Evolutionary conservation across 2,797 vertebrate genomes (phyloP).

Genomic region (Carcharodon carcharias): DNA sequence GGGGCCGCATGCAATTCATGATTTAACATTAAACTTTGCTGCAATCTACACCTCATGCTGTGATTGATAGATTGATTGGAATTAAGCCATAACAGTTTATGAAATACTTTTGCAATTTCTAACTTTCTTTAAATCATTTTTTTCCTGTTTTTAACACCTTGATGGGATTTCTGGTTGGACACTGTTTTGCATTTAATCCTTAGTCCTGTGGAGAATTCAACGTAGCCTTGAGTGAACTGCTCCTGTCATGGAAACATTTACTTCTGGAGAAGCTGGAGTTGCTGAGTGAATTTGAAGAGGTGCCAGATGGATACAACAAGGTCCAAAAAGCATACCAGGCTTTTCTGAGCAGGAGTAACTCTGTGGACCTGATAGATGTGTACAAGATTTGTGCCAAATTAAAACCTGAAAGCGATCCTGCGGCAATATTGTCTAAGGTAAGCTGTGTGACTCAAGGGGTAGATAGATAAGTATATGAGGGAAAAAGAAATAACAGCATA

Average conservation of each 20-base stretch:
- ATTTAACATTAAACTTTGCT: background rate
- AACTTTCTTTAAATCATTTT: conserved; percentile 45
- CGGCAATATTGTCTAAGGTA: conserved; percentile 62
- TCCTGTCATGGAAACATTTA: conserved; percentile 80
- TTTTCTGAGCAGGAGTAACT: conserved; percentile 75
- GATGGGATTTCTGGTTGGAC: background rate
- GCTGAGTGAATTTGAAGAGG: conserved; percentile 51
- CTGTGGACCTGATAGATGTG: conserved; percentile 81
- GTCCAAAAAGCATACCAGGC: conserved; percentile 66
- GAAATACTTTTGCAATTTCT: background rate
- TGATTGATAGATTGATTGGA: background rate
- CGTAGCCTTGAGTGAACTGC: conserved; percentile 75
- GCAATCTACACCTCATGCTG: background rate
- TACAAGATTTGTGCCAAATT: conserved; percentile 61
- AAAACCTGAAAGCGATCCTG: conserved; percentile 54
- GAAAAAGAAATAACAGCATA: background rate
- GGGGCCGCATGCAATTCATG: background rate
- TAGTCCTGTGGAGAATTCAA: conserved; percentile 75
- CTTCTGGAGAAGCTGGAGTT: conserved; percentile 77
- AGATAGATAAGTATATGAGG: background rate
- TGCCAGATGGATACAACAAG: conserved; percentile 67
- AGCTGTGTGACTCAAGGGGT: conserved; percentile 50
- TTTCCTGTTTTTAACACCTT: conserved; percentile 19
- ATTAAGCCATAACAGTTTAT: background rate
- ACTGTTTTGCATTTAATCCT: conserved; percentile 43